Evolutionary conservation across 2,113 vertebrate species (phyloP).

Genomic region (Lophius piscatorius): DNA sequence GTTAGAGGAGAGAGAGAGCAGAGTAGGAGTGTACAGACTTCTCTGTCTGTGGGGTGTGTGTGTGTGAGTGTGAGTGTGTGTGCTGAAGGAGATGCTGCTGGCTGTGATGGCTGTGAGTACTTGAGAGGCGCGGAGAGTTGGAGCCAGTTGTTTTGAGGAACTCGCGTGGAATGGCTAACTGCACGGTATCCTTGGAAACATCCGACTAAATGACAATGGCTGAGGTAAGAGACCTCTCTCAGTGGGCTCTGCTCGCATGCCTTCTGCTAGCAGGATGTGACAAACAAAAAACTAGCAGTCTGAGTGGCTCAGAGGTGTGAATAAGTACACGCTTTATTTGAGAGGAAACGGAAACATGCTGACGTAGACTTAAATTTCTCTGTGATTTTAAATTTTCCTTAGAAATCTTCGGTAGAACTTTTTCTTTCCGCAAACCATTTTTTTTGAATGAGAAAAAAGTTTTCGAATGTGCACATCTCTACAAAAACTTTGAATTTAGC

Average conservation of each 20-base stretch:
- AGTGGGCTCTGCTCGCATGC: too few relatives aligned
- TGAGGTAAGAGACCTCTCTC: slow-evolving; percentile 86
- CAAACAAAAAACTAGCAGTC: too few relatives aligned
- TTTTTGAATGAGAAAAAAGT: too few relatives aligned
- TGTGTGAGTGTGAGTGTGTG: slow-evolving; percentile 45
- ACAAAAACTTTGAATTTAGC: too few relatives aligned
- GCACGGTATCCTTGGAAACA: slow-evolving; percentile 81
- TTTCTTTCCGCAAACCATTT: too few relatives aligned
- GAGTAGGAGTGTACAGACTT: too few relatives aligned
- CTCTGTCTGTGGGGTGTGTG: slow-evolving; percentile 29
- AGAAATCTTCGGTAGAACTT: too few relatives aligned
- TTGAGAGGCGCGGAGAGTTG: slow-evolving; percentile 87
- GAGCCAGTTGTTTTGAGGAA: slow-evolving; percentile 84
- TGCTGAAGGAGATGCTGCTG: slow-evolving; percentile 57
- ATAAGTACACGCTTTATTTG: background rate
- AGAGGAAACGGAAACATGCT: background rate
- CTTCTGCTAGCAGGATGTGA: too few relatives aligned
- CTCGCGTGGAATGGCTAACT: slow-evolving; percentile 89
- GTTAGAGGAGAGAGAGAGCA: slow-evolving; percentile 65
- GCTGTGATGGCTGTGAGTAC: slow-evolving; percentile 86
- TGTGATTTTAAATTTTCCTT: too few relatives aligned
- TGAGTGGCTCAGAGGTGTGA: too few relatives aligned
- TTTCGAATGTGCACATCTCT: too few relatives aligned
- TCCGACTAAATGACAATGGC: slow-evolving; percentile 89
- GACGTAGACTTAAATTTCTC: background rate